Evolutionary conservation across 2,113 vertebrate species (phyloP).

Genomic region (Peromyscus polionotus): DNA sequence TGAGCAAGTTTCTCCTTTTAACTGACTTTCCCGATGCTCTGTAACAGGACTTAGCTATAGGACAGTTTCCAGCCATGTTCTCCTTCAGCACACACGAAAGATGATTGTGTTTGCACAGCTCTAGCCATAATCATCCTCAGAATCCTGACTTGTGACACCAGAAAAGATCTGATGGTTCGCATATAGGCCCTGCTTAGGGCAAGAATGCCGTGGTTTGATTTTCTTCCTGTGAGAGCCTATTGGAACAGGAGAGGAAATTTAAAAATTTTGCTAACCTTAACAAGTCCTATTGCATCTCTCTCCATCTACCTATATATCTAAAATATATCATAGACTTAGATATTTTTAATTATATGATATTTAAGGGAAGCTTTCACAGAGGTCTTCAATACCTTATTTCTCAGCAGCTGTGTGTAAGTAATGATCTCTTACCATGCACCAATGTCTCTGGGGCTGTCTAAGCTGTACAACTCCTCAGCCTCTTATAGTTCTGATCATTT

Average conservation of each 20-base stretch:
- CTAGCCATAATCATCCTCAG: background rate
- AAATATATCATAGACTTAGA: background rate
- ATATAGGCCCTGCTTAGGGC: background rate
- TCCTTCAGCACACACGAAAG: accelerated
- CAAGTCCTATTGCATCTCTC: background rate
- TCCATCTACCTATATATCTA: background rate
- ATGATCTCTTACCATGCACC: accelerated
- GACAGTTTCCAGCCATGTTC: accelerated
- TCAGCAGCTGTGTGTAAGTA: background rate
- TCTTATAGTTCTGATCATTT: background rate
- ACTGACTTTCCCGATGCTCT: background rate
- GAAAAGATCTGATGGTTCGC: background rate
- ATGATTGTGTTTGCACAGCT: too few relatives aligned
- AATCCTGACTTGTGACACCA: too few relatives aligned
- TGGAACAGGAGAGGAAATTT: background rate
- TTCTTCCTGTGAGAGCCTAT: background rate
- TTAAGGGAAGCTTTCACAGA: background rate
- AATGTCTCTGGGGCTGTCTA: accelerated
- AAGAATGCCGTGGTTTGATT: accelerated
- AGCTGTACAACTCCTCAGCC: accelerated
- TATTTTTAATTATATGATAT: background rate
- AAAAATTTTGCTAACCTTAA: background rate
- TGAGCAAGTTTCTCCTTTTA: background rate
- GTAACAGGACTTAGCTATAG: accelerated
- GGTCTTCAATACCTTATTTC: background rate